These are phyloP conservation scores for Bombus balteatus DNA, from an alignment of 1,140 invertebrate species.

Conservation along the genomic window DNA sequence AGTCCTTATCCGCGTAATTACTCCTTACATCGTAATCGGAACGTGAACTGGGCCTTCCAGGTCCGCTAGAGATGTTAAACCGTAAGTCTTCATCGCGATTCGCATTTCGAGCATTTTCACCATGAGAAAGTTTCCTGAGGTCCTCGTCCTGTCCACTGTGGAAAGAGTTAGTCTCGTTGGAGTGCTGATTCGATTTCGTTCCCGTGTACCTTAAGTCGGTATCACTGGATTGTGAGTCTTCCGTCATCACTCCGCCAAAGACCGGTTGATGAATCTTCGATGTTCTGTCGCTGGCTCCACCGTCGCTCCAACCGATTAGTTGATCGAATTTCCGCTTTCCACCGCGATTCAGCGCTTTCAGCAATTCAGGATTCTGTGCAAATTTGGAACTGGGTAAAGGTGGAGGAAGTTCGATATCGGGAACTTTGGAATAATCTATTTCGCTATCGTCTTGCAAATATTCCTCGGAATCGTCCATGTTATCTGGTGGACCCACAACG, in stretches of 20 bases:
- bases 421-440: conserved; percentile 78
- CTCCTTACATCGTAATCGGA: conserved; percentile 64
- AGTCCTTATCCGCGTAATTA: conserved; percentile 71
- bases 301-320: conserved; percentile 79
- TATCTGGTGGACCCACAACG: conserved; percentile 86
- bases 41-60: conserved; percentile 64
- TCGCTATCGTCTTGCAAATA: conserved; percentile 82
- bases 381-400: conserved; percentile 81
- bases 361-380: conserved; percentile 79
- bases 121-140: conserved; percentile 55
- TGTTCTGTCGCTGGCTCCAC: conserved; percentile 67
- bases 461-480: conserved; percentile 84
- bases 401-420: conserved; percentile 77
- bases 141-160: conserved; percentile 66
- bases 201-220: conserved; percentile 71
- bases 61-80: conserved; percentile 60
- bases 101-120: conserved; percentile 37
- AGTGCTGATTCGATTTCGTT: conserved; percentile 49
- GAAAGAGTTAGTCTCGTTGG: conserved; percentile 48
- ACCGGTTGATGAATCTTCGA: conserved; percentile 77
- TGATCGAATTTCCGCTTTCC: conserved; percentile 81
- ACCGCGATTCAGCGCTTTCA: conserved; percentile 78
- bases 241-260: conserved; percentile 72
- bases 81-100: conserved; percentile 69
- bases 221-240: conserved; percentile 75